Conservation (phyloP, 2,113 vertebrate genomes). For the Sterrhoptilus dennistouni region DNA sequence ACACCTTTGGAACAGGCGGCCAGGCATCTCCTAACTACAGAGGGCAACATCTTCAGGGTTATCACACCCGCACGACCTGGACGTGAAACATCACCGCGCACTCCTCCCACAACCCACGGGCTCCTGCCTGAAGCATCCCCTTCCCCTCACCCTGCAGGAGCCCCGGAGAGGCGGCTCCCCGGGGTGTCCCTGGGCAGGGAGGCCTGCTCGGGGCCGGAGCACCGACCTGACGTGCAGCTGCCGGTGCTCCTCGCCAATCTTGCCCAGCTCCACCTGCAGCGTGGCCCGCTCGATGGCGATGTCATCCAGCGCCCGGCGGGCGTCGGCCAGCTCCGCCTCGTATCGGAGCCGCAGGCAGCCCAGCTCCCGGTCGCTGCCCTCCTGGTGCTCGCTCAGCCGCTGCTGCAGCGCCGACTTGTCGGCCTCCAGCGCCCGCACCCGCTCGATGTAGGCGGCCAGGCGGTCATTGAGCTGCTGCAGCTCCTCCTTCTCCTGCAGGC, state of each 20-base stretch:
- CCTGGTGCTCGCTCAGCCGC: conserved; percentile 73
- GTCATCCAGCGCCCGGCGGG: conserved; percentile 75
- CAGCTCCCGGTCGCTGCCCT: conserved; percentile 60
- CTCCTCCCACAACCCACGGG: rapidly evolving
- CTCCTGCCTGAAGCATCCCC: neutral
- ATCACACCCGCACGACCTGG: rapidly evolving
- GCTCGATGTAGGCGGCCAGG: conserved; percentile 84
- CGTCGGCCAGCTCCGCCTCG: conserved; percentile 81
- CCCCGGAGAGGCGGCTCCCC: neutral
- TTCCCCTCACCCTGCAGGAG: rapidly evolving
- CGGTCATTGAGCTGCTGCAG: conserved; percentile 85
- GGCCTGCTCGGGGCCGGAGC: neutral
- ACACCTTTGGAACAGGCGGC: rapidly evolving
- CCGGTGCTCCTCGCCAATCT: conserved; percentile 74
- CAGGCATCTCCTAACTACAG: rapidly evolving
- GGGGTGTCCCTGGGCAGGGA: rapidly evolving
- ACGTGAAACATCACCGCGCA: rapidly evolving
- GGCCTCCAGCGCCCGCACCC: conserved; percentile 76
- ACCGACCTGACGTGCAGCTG: conserved; percentile 76
- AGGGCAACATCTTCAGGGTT: rapidly evolving
- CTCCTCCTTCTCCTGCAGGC: conserved; percentile 82
- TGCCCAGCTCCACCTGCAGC: conserved; percentile 79
- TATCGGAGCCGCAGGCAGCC: conserved; percentile 72
- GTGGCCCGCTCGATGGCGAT: conserved; percentile 77
- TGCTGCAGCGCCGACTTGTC: conserved; percentile 69